Evolutionary conservation across 1,140 invertebrate species (phyloP).

Genomic region (Aradophagus sp.): DNA sequence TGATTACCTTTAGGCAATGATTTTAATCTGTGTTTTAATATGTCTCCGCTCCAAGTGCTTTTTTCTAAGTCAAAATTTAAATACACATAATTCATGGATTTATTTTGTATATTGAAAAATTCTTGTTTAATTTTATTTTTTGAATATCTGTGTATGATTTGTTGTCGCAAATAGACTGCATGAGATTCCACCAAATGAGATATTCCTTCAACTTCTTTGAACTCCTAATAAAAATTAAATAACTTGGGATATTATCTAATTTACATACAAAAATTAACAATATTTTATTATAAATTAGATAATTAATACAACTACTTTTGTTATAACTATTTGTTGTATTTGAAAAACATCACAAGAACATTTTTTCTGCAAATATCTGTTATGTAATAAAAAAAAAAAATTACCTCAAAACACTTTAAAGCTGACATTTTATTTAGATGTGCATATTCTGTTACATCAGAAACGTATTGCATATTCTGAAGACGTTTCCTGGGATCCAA

Average conservation of each 20-base stretch:
- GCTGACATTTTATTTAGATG: constrained; percentile 66
- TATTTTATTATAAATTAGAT: constrained; percentile 3
- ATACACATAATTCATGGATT: constrained; percentile 58
- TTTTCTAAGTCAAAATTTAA: constrained; percentile 57
- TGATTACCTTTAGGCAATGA: constrained; percentile 63
- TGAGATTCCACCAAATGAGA: constrained; percentile 67
- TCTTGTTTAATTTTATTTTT: constrained; percentile 58
- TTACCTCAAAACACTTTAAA: constrained; percentile 61
- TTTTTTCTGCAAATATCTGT: not conserved
- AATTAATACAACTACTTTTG: not conserved
- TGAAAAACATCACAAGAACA: not conserved
- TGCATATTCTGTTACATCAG: constrained; percentile 59
- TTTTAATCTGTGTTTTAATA: constrained; percentile 53
- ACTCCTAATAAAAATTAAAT: constrained; percentile 43
- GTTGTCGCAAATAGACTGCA: constrained; percentile 63
- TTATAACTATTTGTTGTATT: not conserved
- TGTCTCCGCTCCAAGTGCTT: constrained; percentile 61
- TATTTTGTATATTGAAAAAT: constrained; percentile 28
- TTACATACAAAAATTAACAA: not conserved
- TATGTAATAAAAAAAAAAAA: constrained; percentile 4
- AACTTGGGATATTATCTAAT: not conserved
- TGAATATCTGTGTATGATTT: constrained; percentile 60
- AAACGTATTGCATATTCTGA: constrained; percentile 23
- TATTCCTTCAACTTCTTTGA: constrained; percentile 63
- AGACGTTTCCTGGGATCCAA: constrained; percentile 29